Conservation (phyloP, 2,888 invertebrate species). For the Sminthurides aquaticus region DNA sequence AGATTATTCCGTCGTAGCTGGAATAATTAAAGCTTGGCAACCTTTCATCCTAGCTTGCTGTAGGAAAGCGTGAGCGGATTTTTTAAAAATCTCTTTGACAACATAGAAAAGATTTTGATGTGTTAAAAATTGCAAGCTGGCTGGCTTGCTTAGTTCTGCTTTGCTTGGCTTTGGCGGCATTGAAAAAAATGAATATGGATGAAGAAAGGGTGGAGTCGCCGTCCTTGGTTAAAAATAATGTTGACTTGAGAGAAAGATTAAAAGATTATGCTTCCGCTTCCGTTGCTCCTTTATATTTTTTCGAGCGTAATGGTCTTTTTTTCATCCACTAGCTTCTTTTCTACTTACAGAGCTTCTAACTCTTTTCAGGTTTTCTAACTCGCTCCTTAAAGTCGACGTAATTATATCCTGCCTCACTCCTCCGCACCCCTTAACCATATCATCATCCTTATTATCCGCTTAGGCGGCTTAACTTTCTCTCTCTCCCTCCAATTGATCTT, state of each 20-base stretch:
- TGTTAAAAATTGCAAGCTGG: too few species aligned
- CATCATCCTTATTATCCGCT: neutral
- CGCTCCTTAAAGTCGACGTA: neutral
- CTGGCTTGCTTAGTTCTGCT: too few species aligned
- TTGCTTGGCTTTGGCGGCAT: too few species aligned
- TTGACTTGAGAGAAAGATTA: neutral
- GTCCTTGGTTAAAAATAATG: neutral
- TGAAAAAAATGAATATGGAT: constrained; percentile 1
- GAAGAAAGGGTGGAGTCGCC: too few species aligned
- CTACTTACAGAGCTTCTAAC: neutral
- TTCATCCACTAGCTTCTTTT: neutral
- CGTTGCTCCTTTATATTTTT: neutral
- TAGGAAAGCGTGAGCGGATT: too few species aligned
- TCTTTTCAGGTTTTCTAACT: neutral
- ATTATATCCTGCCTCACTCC: neutral
- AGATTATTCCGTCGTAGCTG: too few species aligned
- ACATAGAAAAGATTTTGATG: too few species aligned
- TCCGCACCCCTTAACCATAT: neutral
- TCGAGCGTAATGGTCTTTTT: neutral
- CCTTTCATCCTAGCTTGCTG: too few species aligned
- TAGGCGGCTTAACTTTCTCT: neutral
- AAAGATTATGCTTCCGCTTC: neutral
- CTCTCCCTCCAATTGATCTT: neutral
- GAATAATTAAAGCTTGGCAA: too few species aligned
- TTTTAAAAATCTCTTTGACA: too few species aligned